Conservation (phyloP, 2,113 vertebrate genomes). For the Tenebrosternarchus preto region DNA sequence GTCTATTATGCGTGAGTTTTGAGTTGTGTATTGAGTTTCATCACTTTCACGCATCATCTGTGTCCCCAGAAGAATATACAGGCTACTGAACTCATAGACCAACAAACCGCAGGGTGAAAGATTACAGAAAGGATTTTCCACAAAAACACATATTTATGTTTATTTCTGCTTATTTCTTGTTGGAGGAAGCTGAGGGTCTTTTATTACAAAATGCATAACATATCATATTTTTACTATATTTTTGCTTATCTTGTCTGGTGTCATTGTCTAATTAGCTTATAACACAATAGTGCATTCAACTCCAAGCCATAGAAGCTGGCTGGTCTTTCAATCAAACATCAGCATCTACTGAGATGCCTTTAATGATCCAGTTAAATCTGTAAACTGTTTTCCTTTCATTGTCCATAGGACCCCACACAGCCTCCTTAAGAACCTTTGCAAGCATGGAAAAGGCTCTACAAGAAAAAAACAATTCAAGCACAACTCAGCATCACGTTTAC, state of each 20-base stretch:
- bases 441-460: neutral
- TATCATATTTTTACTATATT: neutral
- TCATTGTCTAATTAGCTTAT: neutral
- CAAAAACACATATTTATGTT: too few species aligned
- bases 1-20: conserved; percentile 20
- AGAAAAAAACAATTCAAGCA: neutral
- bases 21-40: conserved; percentile 22
- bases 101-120: neutral
- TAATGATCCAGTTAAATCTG: neutral
- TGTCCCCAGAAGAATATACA: neutral
- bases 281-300: neutral
- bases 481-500: neutral
- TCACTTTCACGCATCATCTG: neutral
- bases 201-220: neutral
- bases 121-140: neutral
- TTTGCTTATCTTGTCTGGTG: neutral
- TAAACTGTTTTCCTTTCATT: neutral
- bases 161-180: too few species aligned
- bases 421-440: neutral
- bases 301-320: neutral
- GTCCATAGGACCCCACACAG: neutral
- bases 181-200: too few species aligned
- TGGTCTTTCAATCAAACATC: neutral
- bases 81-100: neutral
- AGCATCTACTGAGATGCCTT: neutral